Evolutionary conservation across 2,113 vertebrate genomes (phyloP), one percentile per base, ranked within the genome.

Genomic region (Rhinopithecus roxellana): DNA sequence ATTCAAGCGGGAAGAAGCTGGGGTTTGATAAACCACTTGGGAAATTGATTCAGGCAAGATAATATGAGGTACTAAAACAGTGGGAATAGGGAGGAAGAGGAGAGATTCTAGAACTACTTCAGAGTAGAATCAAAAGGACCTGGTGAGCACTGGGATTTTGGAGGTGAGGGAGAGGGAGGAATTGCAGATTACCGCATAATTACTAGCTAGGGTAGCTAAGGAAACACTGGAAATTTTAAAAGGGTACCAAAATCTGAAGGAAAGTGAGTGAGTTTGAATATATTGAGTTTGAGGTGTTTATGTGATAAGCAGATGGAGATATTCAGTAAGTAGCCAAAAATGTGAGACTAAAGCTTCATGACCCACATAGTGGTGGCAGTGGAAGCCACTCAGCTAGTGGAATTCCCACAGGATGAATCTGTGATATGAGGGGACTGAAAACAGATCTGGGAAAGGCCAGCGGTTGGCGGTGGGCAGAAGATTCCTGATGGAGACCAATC

Each of bases 11-110:
- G 91, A 95, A 85, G 86, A 95, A 85, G 38, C 64, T 3, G 1
- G 57, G 84, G 38, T 45, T 52, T 30, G 94, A 67, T 78, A 91
- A 94, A 35, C 59, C 45, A 48, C 61, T 77, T 83, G 77, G 64
- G 18, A 89, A 89, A 93, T 85, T 57, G 43, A 45, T 89, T 92
- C 86, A 95, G 87, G 72, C 38, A 78, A 79, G 55, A 93, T 57
- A 83, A 69, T 59, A 5, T 32, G n/a, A 85, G 38, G 59, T 32
- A 38, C 85, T 64, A 25, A 89, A 78, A 70, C n/a, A 77, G 50
- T 64, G 74, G 92, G 61, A 55, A 70, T 59, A 12, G 1, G 25
- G 52, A 89, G 30, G 50, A 27, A 83, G 40, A 75, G 61, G 50
- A 84, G 40, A n/a, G n/a, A 5, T 16, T 77, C 89, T 83, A 91